Percentiles rank a stretch among this genome's conserved stretches.
Evolutionary conservation across 1,140 invertebrate species (phyloP).

Genomic region (Meloidogyne floridensis): DNA sequence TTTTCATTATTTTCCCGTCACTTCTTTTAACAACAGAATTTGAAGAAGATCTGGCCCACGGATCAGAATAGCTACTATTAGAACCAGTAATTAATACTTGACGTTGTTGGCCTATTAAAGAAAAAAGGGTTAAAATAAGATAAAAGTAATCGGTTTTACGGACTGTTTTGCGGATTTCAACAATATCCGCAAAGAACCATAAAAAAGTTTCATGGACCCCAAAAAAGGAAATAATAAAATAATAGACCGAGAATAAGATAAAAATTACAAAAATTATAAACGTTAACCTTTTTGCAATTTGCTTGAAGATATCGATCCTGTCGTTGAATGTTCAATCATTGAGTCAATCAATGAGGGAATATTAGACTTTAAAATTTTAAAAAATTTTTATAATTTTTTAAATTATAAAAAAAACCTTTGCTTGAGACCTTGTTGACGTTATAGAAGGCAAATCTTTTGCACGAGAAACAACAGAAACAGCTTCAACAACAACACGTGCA

Average conservation of each 20-base stretch:
- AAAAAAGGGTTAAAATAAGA: not conserved
- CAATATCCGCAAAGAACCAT: too few relatives aligned
- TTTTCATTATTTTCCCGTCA: not conserved
- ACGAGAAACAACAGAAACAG: slow-evolving; percentile 15
- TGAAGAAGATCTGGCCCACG: slow-evolving; percentile 6
- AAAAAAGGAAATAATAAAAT: too few relatives aligned
- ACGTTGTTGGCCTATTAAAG: not conserved
- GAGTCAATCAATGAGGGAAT: slow-evolving; percentile 26
- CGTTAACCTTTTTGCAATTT: too few relatives aligned
- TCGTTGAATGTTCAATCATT: slow-evolving; percentile 10
- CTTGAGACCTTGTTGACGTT: not conserved
- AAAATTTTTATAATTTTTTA: too few relatives aligned
- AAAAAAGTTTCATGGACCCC: too few relatives aligned
- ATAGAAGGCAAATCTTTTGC: not conserved
- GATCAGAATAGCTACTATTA: slow-evolving; percentile 6
- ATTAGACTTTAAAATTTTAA: not conserved
- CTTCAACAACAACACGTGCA: slow-evolving; percentile 26
- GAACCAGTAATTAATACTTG: not conserved
- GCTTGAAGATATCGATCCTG: not conserved
- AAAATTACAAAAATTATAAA: slow-evolving; percentile 10
- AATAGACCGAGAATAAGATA: not conserved
- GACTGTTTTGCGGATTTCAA: too few relatives aligned
- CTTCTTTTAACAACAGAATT: not conserved
- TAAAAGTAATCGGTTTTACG: too few relatives aligned
- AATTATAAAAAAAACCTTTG: too few relatives aligned